Base-by-base conservation (phyloP, 2,888 invertebrate genomes). In the Heterodera filipjevi region DNA sequence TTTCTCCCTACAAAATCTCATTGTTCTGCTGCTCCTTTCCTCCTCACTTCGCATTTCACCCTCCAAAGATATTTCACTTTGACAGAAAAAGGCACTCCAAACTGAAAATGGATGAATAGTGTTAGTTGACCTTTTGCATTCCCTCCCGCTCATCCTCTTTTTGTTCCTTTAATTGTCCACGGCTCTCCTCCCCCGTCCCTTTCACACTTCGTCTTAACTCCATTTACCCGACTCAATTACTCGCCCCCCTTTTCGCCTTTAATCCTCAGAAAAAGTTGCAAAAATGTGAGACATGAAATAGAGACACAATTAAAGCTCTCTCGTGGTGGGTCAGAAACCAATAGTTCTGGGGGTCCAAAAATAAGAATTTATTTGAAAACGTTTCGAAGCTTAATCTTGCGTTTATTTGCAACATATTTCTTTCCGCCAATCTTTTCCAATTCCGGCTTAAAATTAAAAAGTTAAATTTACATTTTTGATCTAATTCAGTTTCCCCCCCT, bases 11-110 rank as follows among this genome's bases (percentile, higher is more conserved):
- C 59, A 59, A 27, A 59, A 59, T 22, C 27, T 53, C 53, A 44
- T 12, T 10, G 5, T 53, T 19, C 49, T 49, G 1, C n/a, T 59
- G 27, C 59, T 12, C n/a, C 27, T 27, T 27, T 59, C 59, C 39
- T n/a, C n/a, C n/a, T n/a, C n/a, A 53, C 22, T n/a, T 59, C 27
- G n/a, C 27, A 59, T 33, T 35, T 68, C 68, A 2, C 14, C 68
- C 16, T 68, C 68, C 68, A 68, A 32, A 22, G 68, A 22, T 14
- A 35, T 16, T 22, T 30, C 19, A 35, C 33, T 35, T 19, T 68
- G 68, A 8, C 68, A 68, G 68, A 68, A 68, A 35, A 68, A 68
- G 33, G 68, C 68, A 33, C 33, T 68, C 68, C 68, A 68, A 32
- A 68, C 68, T 68, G 35, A 68, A 68, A 68, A 19, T 3, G 33